Evolutionary conservation across 2,888 invertebrate species (phyloP), one percentile per base, ranked within the genome.

Genomic region (Linnaemya tessellans): DNA sequence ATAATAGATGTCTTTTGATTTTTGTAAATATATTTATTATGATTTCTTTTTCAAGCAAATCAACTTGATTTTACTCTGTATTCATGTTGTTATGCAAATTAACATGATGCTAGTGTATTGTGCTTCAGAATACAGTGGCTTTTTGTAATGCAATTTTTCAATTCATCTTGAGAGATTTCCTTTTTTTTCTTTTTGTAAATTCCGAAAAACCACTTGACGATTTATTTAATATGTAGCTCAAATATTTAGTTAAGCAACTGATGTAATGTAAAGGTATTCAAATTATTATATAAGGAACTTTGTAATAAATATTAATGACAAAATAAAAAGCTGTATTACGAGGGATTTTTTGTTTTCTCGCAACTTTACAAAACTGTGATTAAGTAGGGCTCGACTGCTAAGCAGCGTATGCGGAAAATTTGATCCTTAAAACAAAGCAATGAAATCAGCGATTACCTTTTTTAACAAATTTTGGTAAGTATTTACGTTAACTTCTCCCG

Each of bases 1-100:
- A 8, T n/a, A n/a, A n/a, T 25, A 49, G 11, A 43, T 56, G 65
- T 20, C 5, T 46, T 35, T 43, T 15, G 25, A 18, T 35, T 25
- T 75, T 70, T 41, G 68, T 70, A 78, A 51, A 78, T 51, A 38
- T n/a, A 22, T 62, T n/a, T 18, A 30, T 71, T 46, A 41, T 41
- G 11, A 41, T 41, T 64, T 20, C 46, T 35, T 46, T 38, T 58
- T 1, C 43, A 43, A 35, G 35, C 62, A 62, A 1, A 62, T 51
- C 41, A 62, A 22, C n/a, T 54, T 64, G 3, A 71, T 49, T 71
- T 43, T 43, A 4, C 10, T 54, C 3, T 7, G 35, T 71, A 79
- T 79, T 41, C 60, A n/a, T 60, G 5, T 18, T 62, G 54, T 62
- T 70, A 64, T 71, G 30, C 22, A n/a, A 15, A 64, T 30, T 18